phyloP scores from a whole-genome alignment of 2,888 invertebrate species.

The Eilema depressum region DNA sequence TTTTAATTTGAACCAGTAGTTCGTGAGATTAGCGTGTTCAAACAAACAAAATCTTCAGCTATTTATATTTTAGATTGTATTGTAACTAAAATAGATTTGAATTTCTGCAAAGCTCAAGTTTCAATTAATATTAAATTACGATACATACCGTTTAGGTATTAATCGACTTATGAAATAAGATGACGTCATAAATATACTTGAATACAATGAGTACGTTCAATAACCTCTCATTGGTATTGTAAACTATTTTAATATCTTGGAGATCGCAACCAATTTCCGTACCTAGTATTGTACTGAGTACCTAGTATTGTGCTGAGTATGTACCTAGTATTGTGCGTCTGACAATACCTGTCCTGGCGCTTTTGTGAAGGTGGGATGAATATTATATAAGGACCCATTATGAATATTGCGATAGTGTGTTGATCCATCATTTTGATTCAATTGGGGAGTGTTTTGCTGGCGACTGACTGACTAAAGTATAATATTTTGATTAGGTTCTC shows the following conservation, averaged over 20 bases:
- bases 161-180: background rate
- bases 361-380: background rate
- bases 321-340: constrained; percentile 15
- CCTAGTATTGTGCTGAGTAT: constrained; percentile 16
- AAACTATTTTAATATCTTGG: constrained; percentile 20
- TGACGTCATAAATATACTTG: constrained; percentile 1
- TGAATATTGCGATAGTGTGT: background rate
- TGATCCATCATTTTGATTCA: background rate
- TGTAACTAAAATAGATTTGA: background rate
- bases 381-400: constrained; percentile 1
- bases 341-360: constrained; percentile 10
- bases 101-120: background rate
- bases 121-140: background rate
- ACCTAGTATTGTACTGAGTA: constrained; percentile 11
- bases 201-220: constrained; percentile 10
- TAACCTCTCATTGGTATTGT: constrained; percentile 17
- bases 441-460: background rate
- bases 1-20: too few relatives aligned
- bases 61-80: too few relatives aligned
- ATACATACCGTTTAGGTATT: background rate
- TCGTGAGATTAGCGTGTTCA: too few relatives aligned
- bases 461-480: background rate
- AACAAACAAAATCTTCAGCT: too few relatives aligned
- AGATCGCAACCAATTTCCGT: constrained; percentile 3
- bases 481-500: too few relatives aligned